These are phyloP conservation scores for Aegithalos caudatus DNA, from an alignment of 2,113 vertebrate genomes.

Conservation along the genomic window DNA sequence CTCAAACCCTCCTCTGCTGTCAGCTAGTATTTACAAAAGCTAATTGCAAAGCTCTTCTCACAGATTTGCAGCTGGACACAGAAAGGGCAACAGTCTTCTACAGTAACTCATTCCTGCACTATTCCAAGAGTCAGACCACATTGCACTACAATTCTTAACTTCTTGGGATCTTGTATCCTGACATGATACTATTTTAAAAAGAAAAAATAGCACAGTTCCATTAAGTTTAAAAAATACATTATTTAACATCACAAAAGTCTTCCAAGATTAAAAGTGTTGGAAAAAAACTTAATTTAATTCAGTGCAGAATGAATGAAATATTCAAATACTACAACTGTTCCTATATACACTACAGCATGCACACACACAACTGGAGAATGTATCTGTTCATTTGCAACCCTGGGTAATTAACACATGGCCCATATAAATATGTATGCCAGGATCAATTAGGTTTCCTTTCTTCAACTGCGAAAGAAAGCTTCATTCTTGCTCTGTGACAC, in stretches of 20 bases:
- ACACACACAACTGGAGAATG: neutral
- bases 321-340: neutral
- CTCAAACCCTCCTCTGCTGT: slow-evolving; percentile 7
- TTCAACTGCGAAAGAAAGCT: neutral
- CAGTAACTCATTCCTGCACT: neutral
- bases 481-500: neutral
- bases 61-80: neutral
- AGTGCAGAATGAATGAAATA: neutral
- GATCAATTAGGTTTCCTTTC: neutral
- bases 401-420: neutral
- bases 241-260: neutral
- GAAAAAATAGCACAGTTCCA: neutral
- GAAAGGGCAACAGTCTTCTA: neutral
- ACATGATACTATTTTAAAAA: neutral
- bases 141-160: neutral
- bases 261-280: neutral
- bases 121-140: neutral
- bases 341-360: neutral
- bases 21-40: slow-evolving; percentile 20
- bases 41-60: slow-evolving; percentile 31
- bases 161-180: neutral
- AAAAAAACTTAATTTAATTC: too few relatives aligned
- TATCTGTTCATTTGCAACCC: neutral
- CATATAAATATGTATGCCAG: neutral
- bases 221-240: neutral